These are phyloP conservation scores for Lasioglossum leucozonium DNA, from an alignment of 2,888 invertebrate genomes.

Conservation along the genomic window DNA sequence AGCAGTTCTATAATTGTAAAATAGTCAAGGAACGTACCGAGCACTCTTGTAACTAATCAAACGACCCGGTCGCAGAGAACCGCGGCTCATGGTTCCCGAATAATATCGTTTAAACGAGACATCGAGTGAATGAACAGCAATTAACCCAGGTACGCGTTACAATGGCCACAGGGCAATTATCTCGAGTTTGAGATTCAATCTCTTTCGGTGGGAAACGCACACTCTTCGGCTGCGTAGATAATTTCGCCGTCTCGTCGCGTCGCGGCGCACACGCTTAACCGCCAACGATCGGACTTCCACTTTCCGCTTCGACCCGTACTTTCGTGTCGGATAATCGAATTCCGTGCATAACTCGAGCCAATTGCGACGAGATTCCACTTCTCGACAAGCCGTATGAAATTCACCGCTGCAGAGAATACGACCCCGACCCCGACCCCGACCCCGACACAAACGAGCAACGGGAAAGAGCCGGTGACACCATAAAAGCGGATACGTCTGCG, in stretches of 20 bases:
- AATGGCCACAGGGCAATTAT: background rate
- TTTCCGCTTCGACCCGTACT: conserved; percentile 14
- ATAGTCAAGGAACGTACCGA: too few species aligned
- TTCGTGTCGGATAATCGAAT: conserved; percentile 68
- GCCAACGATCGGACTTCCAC: background rate
- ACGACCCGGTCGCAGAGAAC: too few species aligned
- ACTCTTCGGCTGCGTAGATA: background rate
- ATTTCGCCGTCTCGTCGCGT: background rate
- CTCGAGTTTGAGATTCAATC: background rate
- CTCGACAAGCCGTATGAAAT: conserved; percentile 52
- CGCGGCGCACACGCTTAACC: background rate
- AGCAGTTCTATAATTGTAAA: too few species aligned
- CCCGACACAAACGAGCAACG: background rate
- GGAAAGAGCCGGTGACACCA: background rate
- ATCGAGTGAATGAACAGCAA: background rate
- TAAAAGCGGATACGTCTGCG: conserved; percentile 22
- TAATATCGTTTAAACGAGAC: background rate
- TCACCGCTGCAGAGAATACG: conserved; percentile 29
- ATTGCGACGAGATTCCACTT: conserved; percentile 64
- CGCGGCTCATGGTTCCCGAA: background rate
- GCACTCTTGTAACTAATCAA: too few species aligned
- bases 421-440: background rate
- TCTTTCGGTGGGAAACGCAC: background rate
- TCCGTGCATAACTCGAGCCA: conserved; percentile 65
- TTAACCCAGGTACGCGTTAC: background rate